A percentile compares a stretch with the other conserved stretches of the same genome.
These are phyloP conservation scores for Epirrita christyi DNA, from an alignment of 2,888 invertebrate species.

Conservation along the genomic window DNA sequence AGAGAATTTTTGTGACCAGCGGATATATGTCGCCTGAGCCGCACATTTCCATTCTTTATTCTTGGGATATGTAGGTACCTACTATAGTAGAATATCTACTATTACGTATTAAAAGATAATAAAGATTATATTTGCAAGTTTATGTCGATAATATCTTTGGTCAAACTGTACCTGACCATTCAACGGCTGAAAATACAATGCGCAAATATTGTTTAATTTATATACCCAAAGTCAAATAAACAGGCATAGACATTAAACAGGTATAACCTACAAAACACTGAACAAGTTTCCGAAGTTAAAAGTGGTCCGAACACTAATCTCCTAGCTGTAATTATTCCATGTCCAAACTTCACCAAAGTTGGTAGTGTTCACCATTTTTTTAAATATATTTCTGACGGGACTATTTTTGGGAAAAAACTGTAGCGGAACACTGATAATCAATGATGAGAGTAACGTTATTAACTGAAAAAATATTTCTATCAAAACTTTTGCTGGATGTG, in stretches of 20 bases:
- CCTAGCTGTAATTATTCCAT: constrained; percentile 32
- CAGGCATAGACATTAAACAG: constrained; percentile 1
- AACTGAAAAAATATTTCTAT: too few species aligned
- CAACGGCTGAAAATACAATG: too few species aligned
- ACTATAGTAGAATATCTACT: neutral
- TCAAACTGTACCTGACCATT: neutral
- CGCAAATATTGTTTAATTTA: neutral
- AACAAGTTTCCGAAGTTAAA: constrained; percentile 22
- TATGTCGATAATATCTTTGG: neutral
- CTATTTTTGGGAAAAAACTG: constrained; percentile 11
- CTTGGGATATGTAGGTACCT: too few species aligned
- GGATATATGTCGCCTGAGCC: too few species aligned
- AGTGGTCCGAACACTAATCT: constrained; percentile 31
- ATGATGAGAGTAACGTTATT: neutral
- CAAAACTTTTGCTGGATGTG: too few species aligned
- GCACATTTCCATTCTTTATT: too few species aligned
- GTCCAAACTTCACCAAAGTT: constrained; percentile 31
- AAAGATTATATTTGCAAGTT: neutral
- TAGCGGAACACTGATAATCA: constrained; percentile 4
- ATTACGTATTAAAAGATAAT: too few species aligned
- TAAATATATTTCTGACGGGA: constrained; percentile 22
- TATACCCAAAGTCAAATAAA: neutral
- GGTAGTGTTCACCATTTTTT: constrained; percentile 24
- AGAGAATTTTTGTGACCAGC: too few species aligned
- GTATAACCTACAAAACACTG: constrained; percentile 6